These are phyloP conservation scores for Ctenochaetus hawaiiensis DNA, from an alignment of 2,797 vertebrate genomes.

Conservation along the genomic window DNA sequence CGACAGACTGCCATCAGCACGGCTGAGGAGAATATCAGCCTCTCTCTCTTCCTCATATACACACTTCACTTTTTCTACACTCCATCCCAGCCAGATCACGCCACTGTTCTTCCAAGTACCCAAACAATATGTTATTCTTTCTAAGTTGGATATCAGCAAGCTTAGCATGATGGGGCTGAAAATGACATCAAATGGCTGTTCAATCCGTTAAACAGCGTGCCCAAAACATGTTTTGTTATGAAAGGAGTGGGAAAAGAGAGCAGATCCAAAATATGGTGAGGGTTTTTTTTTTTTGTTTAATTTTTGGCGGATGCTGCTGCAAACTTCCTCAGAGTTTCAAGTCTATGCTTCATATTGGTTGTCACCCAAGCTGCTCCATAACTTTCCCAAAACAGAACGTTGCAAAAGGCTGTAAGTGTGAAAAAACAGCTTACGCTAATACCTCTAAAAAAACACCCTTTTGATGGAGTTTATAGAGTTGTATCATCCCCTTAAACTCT, in stretches of 20 bases:
- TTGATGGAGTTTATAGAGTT: constrained; percentile 45
- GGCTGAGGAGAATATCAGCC: constrained; percentile 74
- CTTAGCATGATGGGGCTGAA: constrained; percentile 75
- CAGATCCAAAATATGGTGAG: constrained; percentile 72
- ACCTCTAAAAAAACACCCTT: constrained; percentile 7
- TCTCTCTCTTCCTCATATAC: constrained; percentile 48
- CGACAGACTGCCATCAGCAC: constrained; percentile 80
- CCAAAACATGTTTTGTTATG: constrained; percentile 71
- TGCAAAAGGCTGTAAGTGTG: constrained; percentile 19
- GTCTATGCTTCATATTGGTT: constrained; percentile 53
- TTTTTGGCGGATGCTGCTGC: constrained; percentile 60
- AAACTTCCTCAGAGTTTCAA: constrained; percentile 72
- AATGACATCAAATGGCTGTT: constrained; percentile 73
- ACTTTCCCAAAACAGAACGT: constrained; percentile 56
- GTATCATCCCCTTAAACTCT: constrained; percentile 68
- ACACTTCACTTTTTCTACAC: constrained; percentile 70
- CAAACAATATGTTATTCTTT: constrained; percentile 83
- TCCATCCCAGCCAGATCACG: constrained; percentile 69
- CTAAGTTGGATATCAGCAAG: constrained; percentile 73
- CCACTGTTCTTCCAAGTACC: constrained; percentile 71
- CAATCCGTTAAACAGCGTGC: constrained; percentile 61
- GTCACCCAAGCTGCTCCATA: constrained; percentile 56
- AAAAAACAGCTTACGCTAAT: constrained; percentile 21
- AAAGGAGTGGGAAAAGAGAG: constrained; percentile 60
- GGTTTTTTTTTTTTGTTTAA: too few species aligned